A percentile compares a stretch with the other conserved stretches of the same genome.
Evolutionary conservation across 2,888 invertebrate genomes (phyloP).

Genomic region (Saturnia pavonia): DNA sequence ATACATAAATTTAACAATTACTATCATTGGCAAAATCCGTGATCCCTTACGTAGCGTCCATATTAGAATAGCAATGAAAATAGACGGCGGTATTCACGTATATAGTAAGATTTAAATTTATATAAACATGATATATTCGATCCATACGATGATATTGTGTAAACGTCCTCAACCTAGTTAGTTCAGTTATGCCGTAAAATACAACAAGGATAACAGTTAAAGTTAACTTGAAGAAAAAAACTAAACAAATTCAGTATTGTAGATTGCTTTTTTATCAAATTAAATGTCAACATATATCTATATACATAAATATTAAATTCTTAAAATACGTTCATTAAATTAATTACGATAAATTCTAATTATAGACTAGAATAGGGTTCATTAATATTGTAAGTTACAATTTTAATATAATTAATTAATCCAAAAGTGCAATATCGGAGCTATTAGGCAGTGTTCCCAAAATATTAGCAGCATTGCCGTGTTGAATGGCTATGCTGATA

Average conservation of each 20-base stretch:
- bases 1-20: not conserved
- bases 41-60: not conserved
- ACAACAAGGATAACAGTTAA: not conserved
- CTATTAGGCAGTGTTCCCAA: too few relatives aligned
- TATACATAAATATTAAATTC: too few relatives aligned
- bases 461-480: too few relatives aligned
- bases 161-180: not conserved
- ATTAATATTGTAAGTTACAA: too few relatives aligned
- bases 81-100: not conserved
- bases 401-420: too few relatives aligned
- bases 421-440: too few relatives aligned
- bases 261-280: not conserved
- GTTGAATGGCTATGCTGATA: too few relatives aligned
- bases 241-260: not conserved
- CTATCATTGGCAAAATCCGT: conserved; percentile 6
- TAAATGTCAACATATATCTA: not conserved
- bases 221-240: not conserved
- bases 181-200: not conserved
- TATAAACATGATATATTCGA: not conserved
- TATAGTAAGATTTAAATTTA: not conserved
- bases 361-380: too few relatives aligned
- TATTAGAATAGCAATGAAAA: conserved; percentile 1
- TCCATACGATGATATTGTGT: not conserved
- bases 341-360: too few relatives aligned
- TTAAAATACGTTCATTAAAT: too few relatives aligned